Base-by-base conservation (phyloP, 1,140 invertebrate species). In the Nasonia longicornis region DNA sequence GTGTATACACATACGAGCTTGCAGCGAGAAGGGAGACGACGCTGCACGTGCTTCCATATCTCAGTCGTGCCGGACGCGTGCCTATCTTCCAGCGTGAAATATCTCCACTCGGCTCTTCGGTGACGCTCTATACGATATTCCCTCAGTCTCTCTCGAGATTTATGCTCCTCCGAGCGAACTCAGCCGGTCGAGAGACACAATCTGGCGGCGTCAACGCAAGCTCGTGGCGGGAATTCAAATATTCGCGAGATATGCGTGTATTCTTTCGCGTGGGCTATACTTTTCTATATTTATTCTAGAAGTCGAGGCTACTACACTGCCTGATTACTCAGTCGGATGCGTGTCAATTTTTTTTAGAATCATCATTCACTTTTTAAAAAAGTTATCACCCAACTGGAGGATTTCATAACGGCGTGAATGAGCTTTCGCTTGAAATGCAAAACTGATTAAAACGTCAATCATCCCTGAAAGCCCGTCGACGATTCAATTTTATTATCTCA, bases 1-100 rank as follows among this genome's bases (percentile, higher is more conserved):
- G 31, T 22, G 12, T 20, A 42, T 1, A 10, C 38, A 58, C 16
- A 58, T 58, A n/a, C 16, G 16, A n/a, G 52, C 16, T 20, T 16
- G 16, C 16, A n/a, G 52, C 52, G 52, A 58, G 52, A 6, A 4
- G 6, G 20, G 52, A 3, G 52, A 35, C 35, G 38, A 11, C 42
- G 42, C 20, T 38, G 71, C 71, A 42, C 71, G 71, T 48, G 71
- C 35, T n/a, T 67, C 16, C 52, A 31, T 29, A 67, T 67, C 26
- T 10, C 35, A 20, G 14, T 16, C 69, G 14, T 7, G 29, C 69
- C 31, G 69, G 69, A 71, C 35, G 29, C 64, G 64, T 35, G 71
- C 71, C 42, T 73, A 52, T 52, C 71, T 73, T 8, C 4, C 71
- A n/a, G 26, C 38, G 42, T 73, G 22, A 73, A 73, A 73, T 73